phyloP scores from a whole-genome alignment of 2,113 vertebrate species.

The Apodemus sylvaticus region DNA sequence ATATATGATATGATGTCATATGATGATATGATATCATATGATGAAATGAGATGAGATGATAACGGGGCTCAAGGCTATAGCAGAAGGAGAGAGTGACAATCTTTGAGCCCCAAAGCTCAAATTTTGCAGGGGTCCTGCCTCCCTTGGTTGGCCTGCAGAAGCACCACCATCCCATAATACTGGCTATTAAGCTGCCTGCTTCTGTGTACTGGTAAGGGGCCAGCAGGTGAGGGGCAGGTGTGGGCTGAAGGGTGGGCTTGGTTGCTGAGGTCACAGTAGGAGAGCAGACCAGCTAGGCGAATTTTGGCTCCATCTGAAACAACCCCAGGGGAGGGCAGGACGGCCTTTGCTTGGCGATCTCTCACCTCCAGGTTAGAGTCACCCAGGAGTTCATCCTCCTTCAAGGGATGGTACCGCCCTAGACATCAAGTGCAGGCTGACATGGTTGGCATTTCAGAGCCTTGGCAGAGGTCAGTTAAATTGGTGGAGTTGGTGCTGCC shows the following conservation, averaged over 20 bases:
- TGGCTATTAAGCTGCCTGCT: slow-evolving; percentile 91
- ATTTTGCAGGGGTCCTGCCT: slow-evolving; percentile 56
- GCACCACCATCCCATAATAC: slow-evolving; percentile 82
- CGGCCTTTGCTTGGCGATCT: slow-evolving; percentile 84
- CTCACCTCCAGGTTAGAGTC: slow-evolving; percentile 82
- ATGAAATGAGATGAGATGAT: slow-evolving; percentile 30
- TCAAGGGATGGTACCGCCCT: slow-evolving; percentile 66
- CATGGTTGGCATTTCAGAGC: slow-evolving; percentile 74
- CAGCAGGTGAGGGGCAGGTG: slow-evolving; percentile 85
- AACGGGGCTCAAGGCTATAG: slow-evolving; percentile 65
- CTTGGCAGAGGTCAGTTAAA: slow-evolving; percentile 59
- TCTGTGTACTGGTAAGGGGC: slow-evolving; percentile 85
- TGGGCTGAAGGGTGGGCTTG: slow-evolving; percentile 85
- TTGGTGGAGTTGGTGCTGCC: slow-evolving; percentile 11
- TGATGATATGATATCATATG: too few species aligned
- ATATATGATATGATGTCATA: too few species aligned
- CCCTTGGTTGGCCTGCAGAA: slow-evolving; percentile 3
- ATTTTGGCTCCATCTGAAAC: slow-evolving; percentile 74
- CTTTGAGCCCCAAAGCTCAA: slow-evolving; percentile 68
- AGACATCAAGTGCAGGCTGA: slow-evolving; percentile 75
- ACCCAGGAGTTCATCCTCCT: slow-evolving; percentile 83
- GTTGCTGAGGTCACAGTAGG: slow-evolving; percentile 72
- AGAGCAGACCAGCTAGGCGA: slow-evolving; percentile 57
- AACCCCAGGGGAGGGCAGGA: slow-evolving; percentile 84
- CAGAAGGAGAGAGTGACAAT: slow-evolving; percentile 70